Evolutionary conservation across 53 echinoderm and acorn worm species (phyloP).

Genomic region (Actinopyga echinites): DNA sequence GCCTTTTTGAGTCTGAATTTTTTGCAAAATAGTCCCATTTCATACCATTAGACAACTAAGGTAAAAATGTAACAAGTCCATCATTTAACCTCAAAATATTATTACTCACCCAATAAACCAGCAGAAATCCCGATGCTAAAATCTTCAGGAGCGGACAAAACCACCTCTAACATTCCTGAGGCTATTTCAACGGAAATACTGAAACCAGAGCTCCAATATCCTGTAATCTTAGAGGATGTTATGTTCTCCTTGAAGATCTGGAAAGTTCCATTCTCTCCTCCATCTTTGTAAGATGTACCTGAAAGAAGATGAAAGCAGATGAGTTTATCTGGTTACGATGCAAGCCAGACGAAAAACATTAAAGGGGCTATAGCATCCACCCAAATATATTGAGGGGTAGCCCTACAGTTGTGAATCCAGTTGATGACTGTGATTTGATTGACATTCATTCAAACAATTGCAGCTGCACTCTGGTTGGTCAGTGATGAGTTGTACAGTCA

Average conservation of each 20-base stretch:
- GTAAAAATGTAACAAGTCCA: too few relatives aligned
- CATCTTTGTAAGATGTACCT: slow-evolving; percentile 15
- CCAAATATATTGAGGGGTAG: too few relatives aligned
- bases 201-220: slow-evolving; percentile 61
- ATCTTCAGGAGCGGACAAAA: slow-evolving; percentile 80
- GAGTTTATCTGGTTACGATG: too few relatives aligned
- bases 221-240: neutral
- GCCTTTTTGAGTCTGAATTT: too few relatives aligned
- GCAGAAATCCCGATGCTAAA: slow-evolving; percentile 67
- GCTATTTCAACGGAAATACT: slow-evolving; percentile 75
- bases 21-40: neutral
- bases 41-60: neutral
- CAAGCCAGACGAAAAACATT: too few relatives aligned
- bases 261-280: slow-evolving; percentile 22
- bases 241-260: neutral
- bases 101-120: slow-evolving; percentile 70
- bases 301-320: neutral
- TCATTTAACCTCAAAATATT: neutral
- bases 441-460: too few relatives aligned
- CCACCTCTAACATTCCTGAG: slow-evolving; percentile 74
- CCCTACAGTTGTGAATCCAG: too few relatives aligned
- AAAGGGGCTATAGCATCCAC: too few relatives aligned
- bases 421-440: too few relatives aligned
- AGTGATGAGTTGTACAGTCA: too few relatives aligned
- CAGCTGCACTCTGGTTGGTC: too few relatives aligned